Evolutionary conservation across 35 echinoderm and acorn worm genomes (phyloP), one percentile per base, ranked within the genome.

Genomic region (Ptychodera flava): DNA sequence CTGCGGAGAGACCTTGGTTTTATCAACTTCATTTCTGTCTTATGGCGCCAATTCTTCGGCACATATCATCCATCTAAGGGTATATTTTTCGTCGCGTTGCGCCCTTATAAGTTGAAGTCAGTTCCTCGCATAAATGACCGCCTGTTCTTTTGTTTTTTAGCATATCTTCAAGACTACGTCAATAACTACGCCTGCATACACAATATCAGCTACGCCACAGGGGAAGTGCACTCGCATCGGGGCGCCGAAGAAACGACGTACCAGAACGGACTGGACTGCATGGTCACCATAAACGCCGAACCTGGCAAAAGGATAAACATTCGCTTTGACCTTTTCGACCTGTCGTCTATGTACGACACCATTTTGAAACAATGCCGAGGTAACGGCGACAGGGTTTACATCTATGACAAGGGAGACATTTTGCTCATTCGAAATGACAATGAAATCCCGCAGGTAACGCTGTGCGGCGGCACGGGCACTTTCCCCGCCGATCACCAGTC

Each of bases 401-500:
- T 99, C 28, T 99, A 99, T 52, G 92, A 99, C 75, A 87, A 90
- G 0, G 92, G 85, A 14, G 85, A 77, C 16, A 88, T 81, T 32
- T 82, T 85, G 29, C 32, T 78, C 33, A 94, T 91, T 22, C 89
- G 91, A 33, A 82, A 83, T 38, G 90, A 88, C 80, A 83, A 84
- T 31, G 35, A 88, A n/a, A 82, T 82, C 32, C 96, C 96, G 15
- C 92, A 92, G 79, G 81, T 83, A 35, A 92, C 78, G 0, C 83
- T 90, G 32, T 99, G 96, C 88, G 96, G 96, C 22, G 96, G 96
- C 1, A 93, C 96, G 0, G 96, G 96, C 28, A 87, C 80, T 77
- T 99, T 99, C 80, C 96, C 96, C 0, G 45, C 79, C 28, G 96
- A 99, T 77, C 94, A 92, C 83, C 92, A 99, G 86, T 99, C 96